Conservation (phyloP, 2,888 invertebrate species). For the Agrochola lychnidis region DNA sequence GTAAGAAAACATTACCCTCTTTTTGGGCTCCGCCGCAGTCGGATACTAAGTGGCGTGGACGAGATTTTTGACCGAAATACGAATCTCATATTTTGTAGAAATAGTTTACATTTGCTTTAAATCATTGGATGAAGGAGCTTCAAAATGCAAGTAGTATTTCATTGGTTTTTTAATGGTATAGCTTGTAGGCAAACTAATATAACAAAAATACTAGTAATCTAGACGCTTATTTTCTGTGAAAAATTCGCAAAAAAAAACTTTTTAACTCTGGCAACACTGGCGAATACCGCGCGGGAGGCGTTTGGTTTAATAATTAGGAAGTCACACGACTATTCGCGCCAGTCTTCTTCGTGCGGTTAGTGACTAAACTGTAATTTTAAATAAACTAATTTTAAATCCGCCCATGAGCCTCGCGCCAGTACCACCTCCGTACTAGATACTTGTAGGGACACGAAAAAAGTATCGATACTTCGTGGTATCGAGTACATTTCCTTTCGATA, state of each 20-base stretch:
- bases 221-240: neutral
- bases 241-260: neutral
- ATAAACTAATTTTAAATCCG: no score
- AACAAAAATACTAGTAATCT: neutral
- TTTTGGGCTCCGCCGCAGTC: neutral
- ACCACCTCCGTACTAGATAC: neutral
- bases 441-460: no score
- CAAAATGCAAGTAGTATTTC: neutral
- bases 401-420: no score
- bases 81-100: constrained; percentile 36
- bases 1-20: neutral
- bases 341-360: no score
- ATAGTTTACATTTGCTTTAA: constrained; percentile 8
- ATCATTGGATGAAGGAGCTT: constrained; percentile 1
- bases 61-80: constrained; percentile 14
- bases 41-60: neutral
- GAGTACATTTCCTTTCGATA: no score
- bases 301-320: neutral
- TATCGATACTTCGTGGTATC: no score
- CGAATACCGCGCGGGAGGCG: no score
- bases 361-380: no score
- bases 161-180: neutral
- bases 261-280: neutral
- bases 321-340: neutral
- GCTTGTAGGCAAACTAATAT: neutral